A percentile compares a stretch with the other conserved stretches of the same genome.
phyloP scores from a whole-genome alignment of 1,140 invertebrate genomes.

The Lordiphosa collinella region DNA sequence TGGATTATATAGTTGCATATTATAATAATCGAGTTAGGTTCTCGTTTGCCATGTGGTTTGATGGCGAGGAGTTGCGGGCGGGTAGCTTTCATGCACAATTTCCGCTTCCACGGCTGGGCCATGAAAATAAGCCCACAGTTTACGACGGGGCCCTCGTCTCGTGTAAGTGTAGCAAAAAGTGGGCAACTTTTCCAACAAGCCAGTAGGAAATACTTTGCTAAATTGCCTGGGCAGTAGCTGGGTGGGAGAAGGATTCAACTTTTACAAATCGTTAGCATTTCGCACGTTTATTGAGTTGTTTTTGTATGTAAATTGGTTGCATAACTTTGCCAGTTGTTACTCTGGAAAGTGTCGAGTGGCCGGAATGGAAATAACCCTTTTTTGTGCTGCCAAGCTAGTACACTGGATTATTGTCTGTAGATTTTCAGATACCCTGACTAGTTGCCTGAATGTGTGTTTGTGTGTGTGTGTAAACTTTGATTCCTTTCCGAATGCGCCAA shows the following conservation, averaged over 20 bases:
- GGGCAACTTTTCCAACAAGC: conserved; percentile 63
- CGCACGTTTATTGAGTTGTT: conserved; percentile 78
- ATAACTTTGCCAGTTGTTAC: conserved; percentile 56
- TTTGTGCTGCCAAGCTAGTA: conserved; percentile 37
- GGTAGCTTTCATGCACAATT: conserved; percentile 72
- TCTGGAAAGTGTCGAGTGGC: conserved; percentile 62
- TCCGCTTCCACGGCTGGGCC: conserved; percentile 53
- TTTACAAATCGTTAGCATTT: conserved; percentile 77
- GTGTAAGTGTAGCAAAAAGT: conserved; percentile 58
- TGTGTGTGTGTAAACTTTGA: conserved; percentile 66
- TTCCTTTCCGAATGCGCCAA: conserved; percentile 56
- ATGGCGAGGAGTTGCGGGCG: neutral
- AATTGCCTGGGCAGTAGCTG: conserved; percentile 55
- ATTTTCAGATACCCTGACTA: conserved; percentile 50
- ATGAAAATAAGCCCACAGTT: conserved; percentile 71
- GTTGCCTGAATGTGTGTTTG: conserved; percentile 1
- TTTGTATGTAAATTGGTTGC: conserved; percentile 77
- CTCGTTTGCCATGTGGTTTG: conserved; percentile 27
- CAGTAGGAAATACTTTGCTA: conserved; percentile 72
- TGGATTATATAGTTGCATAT: conserved; percentile 74
- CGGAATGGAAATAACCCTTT: conserved; percentile 58
- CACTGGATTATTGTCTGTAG: conserved; percentile 75
- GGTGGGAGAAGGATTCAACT: conserved; percentile 41
- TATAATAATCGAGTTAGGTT: conserved; percentile 75
- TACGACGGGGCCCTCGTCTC: conserved; percentile 39